Percentiles rank a stretch among this genome's conserved stretches.
Conservation (phyloP, 2,888 invertebrate species). For the Plebejus argus region DNA sequence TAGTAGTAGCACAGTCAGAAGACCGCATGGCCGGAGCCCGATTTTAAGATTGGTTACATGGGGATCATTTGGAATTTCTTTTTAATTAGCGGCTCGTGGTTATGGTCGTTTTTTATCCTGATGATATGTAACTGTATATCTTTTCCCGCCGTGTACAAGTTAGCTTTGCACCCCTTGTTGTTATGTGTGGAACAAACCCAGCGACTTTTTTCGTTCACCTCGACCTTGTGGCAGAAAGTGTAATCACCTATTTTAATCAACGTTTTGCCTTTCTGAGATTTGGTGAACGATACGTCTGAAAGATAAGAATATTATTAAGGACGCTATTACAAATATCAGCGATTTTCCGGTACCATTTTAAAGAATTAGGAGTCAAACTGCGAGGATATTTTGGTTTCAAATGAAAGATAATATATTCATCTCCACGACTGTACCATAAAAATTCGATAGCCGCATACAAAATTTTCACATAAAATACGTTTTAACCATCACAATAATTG, state of each 20-base stretch:
- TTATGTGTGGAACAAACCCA: constrained; percentile 47
- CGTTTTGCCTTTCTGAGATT: constrained; percentile 41
- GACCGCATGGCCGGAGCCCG: no score
- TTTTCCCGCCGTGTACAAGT: not conserved
- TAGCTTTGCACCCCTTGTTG: constrained; percentile 41
- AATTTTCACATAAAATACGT: no score
- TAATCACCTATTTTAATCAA: constrained; percentile 44
- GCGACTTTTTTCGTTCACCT: constrained; percentile 22
- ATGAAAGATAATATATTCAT: no score
- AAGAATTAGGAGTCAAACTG: not conserved
- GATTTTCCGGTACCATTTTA: no score
- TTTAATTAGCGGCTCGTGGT: not conserved
- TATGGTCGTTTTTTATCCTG: not conserved
- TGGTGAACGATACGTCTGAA: constrained; percentile 2
- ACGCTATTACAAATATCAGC: no score
- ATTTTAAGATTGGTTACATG: not conserved
- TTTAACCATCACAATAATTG: no score
- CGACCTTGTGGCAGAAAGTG: constrained; percentile 45
- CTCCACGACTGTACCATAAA: no score
- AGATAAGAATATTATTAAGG: not conserved
- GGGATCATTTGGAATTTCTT: not conserved
- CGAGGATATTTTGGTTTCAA: no score
- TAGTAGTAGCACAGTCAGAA: no score
- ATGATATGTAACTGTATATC: not conserved
- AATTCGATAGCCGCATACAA: no score